These are phyloP conservation scores for Caenorhabditis remanei DNA, from an alignment of 1,140 invertebrate genomes.

Conservation along the genomic window DNA sequence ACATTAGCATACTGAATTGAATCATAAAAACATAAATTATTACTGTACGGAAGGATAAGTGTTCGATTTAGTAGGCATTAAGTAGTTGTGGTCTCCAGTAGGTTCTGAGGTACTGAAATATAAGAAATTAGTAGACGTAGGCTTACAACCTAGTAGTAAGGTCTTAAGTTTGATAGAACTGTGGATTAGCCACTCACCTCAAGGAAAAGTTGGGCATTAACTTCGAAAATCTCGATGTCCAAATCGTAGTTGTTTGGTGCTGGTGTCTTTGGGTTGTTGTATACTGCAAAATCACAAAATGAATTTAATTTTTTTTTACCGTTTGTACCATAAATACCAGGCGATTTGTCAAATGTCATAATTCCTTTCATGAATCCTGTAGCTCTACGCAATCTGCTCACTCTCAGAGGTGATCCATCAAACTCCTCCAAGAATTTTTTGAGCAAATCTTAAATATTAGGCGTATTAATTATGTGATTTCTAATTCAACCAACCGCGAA, in stretches of 20 bases:
- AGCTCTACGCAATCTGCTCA: constrained; percentile 11
- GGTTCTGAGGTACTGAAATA: too few species aligned
- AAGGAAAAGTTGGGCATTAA: background rate
- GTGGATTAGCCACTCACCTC: background rate
- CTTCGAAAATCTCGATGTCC: constrained; percentile 15
- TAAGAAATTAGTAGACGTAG: too few species aligned
- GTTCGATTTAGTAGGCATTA: too few species aligned
- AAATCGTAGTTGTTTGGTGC: background rate
- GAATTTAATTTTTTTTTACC: background rate
- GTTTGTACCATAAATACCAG: background rate
- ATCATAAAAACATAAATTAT: too few species aligned
- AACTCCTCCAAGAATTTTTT: background rate
- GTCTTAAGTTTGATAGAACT: too few species aligned
- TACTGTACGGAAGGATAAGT: too few species aligned
- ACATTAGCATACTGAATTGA: too few species aligned
- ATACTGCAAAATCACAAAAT: background rate
- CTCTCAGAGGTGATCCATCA: background rate
- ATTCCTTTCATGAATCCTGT: constrained; percentile 25
- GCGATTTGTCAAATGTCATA: background rate
- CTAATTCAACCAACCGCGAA: background rate
- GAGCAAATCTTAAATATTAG: background rate
- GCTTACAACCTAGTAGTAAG: too few species aligned
- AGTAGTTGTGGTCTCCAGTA: too few species aligned
- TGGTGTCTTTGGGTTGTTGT: background rate
- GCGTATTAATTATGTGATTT: too few species aligned